Percentiles rank a stretch among this genome's conserved stretches.
phyloP scores from a whole-genome alignment of 1,140 invertebrate species.

The Eulimnadia texana region DNA sequence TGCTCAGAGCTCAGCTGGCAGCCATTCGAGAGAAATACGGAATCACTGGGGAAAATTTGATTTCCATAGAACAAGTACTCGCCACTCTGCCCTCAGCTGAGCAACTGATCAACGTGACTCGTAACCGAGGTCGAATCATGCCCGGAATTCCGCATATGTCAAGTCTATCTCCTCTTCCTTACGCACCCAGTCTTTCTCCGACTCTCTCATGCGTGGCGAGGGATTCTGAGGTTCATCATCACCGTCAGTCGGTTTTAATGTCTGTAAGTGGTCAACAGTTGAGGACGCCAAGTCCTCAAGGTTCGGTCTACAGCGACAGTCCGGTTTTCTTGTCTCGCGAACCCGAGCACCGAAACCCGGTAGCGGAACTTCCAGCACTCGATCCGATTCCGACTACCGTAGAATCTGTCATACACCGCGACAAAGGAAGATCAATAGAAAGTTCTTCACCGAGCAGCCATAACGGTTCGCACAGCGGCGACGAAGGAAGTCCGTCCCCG shows the following conservation, averaged over 20 bases:
- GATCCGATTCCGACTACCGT: too few relatives aligned
- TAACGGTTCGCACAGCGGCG: constrained; percentile 52
- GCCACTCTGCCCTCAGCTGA: constrained; percentile 65
- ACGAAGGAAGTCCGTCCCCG: constrained; percentile 39
- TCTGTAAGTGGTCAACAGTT: constrained; percentile 4
- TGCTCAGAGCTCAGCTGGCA: constrained; percentile 77
- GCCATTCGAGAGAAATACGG: constrained; percentile 88
- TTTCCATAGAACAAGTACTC: constrained; percentile 73
- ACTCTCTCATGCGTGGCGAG: background rate
- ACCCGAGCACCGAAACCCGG: background rate
- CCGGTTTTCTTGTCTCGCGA: background rate
- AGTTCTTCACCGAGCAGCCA: constrained; percentile 26
- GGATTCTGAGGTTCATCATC: background rate
- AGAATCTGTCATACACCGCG: too few relatives aligned
- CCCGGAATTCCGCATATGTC: background rate
- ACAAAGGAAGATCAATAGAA: too few relatives aligned
- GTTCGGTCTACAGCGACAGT: background rate
- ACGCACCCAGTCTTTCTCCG: constrained; percentile 1
- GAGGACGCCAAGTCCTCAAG: constrained; percentile 10
- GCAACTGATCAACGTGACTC: constrained; percentile 58
- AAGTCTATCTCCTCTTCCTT: background rate
- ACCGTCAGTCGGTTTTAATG: constrained; percentile 19
- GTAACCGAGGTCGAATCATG: constrained; percentile 14
- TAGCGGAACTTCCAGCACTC: too few relatives aligned
- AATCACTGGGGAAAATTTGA: constrained; percentile 66